Base-by-base conservation (phyloP, 2,888 invertebrate species). In the Apocheima hispidaria region DNA sequence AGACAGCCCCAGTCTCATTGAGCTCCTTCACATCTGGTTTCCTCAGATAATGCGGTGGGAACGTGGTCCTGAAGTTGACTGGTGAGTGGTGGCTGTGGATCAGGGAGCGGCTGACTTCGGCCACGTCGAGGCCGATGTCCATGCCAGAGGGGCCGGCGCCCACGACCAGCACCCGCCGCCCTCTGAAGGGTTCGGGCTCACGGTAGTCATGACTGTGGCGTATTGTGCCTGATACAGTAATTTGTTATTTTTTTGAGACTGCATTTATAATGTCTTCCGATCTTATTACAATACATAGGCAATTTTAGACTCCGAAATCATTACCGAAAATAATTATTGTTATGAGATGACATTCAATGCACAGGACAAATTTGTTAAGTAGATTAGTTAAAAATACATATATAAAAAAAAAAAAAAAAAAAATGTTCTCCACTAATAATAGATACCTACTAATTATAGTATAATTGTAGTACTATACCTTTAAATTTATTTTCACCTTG, bases 181-280 rank as follows among this genome's bases (percentile, higher is more conserved):
- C 93, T 28, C 74, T 81, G 79, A 94, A 97, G 0, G 80, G 77
- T 0, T 94, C 94, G 0, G 96, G 95, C 16, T 87, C 90, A 72
- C 96, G 90, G 80, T 96, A 97, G 75, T 95, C 93, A 79, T 96
- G 96, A 72, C 96, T 96, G 83, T 97, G 97, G 9, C 95, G 85
- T 50, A 95, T 85, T 55, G 86, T 83, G 1, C 96, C 96, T 77
- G 84, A 63, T 84, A 94, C 2, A 57, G 36, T 28, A 35, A 6
- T 52, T 21, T 38, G 16, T 20, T 5, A 21, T 16, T 21, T 23
- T 33, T 33, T 12, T n/a, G 2, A 12, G 33, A 33, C n/a, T 33
- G 26, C 9, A 23, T 23, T 23, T 23, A n/a, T n/a, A n/a, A n/a
- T n/a, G n/a, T n/a, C n/a, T n/a, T n/a, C n/a, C n/a, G n/a, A n/a